phyloP scores from a whole-genome alignment of 1,140 invertebrate species.

The Bombus picipes region DNA sequence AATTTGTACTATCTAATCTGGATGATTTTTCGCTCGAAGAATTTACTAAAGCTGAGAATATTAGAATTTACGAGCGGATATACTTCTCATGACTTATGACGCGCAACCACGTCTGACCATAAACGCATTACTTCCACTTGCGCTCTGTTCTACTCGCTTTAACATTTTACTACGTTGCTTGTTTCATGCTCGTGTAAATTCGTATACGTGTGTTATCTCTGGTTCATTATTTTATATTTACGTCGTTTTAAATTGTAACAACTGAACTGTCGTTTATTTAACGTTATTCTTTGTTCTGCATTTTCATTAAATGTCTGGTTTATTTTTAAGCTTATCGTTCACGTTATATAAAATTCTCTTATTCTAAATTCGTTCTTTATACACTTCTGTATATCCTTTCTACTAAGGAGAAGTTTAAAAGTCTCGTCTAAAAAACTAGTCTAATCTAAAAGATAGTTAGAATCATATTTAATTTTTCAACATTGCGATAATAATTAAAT shows the following conservation, averaged over 20 bases:
- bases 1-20: neutral
- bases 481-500: neutral
- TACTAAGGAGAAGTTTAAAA: neutral
- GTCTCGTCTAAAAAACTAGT: neutral
- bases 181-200: neutral
- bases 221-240: neutral
- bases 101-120: neutral
- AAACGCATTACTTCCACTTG: constrained; percentile 2
- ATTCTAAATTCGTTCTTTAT: no score
- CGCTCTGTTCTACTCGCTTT: neutral
- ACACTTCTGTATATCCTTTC: neutral
- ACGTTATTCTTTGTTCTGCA: neutral
- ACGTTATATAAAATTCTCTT: no score
- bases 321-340: neutral
- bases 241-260: neutral
- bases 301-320: neutral
- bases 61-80: neutral
- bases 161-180: neutral
- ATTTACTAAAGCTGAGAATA: neutral
- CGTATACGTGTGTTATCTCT: neutral
- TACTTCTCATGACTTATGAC: neutral
- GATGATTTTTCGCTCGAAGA: neutral
- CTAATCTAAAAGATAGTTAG: neutral
- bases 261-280: neutral
- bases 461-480: neutral